Percentiles rank a stretch among this genome's conserved stretches.
Evolutionary conservation across 2,888 invertebrate genomes (phyloP).

Genomic region (Deilephila porcellus): DNA sequence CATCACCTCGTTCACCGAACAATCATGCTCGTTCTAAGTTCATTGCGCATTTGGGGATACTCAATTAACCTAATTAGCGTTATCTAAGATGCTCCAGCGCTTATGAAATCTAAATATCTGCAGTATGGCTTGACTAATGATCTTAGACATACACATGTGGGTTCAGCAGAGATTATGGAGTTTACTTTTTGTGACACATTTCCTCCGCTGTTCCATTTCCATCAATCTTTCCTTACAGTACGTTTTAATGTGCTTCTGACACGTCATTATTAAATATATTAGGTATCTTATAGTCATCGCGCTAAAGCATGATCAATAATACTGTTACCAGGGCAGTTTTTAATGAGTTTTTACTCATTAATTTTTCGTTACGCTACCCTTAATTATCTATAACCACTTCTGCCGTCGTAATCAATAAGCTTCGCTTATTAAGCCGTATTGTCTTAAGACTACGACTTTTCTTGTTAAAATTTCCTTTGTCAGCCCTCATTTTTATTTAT

Average conservation of each 20-base stretch:
- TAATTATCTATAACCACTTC: neutral
- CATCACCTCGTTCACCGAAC: no score
- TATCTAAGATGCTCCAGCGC: neutral
- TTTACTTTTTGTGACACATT: no score
- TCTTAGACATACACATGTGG: no score
- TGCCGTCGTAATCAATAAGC: slow-evolving; percentile 13
- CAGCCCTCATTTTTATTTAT: slow-evolving; percentile 7
- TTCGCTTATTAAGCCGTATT: slow-evolving; percentile 20
- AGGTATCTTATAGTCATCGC: neutral
- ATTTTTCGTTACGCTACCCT: neutral
- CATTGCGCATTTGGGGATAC: neutral
- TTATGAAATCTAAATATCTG: neutral
- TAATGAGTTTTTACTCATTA: neutral
- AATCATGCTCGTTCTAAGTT: neutral
- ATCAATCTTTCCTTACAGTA: no score
- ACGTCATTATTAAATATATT: no score
- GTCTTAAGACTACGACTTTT: neutral
- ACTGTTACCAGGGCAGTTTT: neutral
- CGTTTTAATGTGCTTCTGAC: no score
- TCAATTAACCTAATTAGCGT: neutral
- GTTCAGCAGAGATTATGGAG: no score
- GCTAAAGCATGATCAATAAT: neutral
- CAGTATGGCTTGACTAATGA: no score
- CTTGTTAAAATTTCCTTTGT: slow-evolving; percentile 21
- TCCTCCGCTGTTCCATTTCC: no score